Conservation (phyloP, 2,888 invertebrate genomes). For the Rhorus exstirpatorius region DNA sequence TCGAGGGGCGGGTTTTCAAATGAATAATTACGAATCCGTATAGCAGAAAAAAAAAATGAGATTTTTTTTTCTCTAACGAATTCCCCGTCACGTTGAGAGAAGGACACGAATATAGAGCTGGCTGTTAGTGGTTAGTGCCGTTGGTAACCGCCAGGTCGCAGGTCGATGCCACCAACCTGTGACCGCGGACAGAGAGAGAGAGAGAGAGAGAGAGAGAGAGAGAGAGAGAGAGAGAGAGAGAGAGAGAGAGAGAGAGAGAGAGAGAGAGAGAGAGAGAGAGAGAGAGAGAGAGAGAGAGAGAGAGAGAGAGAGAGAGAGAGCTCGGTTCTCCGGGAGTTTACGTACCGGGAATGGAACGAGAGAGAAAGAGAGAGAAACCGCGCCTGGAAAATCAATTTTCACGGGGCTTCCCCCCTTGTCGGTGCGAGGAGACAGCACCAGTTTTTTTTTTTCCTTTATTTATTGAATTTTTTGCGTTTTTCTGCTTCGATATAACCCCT, state of each 20-base stretch:
- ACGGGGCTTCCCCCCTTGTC: slow-evolving; percentile 69
- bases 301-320: slow-evolving; percentile 49
- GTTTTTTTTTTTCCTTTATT: too few relatives aligned
- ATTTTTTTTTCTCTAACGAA: slow-evolving; percentile 19
- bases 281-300: slow-evolving; percentile 50
- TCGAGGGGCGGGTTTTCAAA: background rate
- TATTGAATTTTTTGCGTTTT: slow-evolving; percentile 53
- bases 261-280: slow-evolving; percentile 33
- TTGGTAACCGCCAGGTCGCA: slow-evolving; percentile 72
- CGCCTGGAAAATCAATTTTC: slow-evolving; percentile 76
- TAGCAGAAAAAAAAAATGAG: slow-evolving; percentile 1
- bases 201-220: slow-evolving; percentile 66
- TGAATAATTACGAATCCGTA: slow-evolving; percentile 25
- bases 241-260: slow-evolving; percentile 42
- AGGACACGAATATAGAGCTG: slow-evolving; percentile 50
- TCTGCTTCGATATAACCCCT: slow-evolving; percentile 34
- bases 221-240: slow-evolving; percentile 44
- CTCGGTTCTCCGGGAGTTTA: slow-evolving; percentile 70
- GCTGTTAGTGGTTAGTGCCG: slow-evolving; percentile 63
- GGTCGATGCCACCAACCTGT: slow-evolving; percentile 74
- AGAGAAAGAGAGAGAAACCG: slow-evolving; percentile 69
- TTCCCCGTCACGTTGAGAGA: slow-evolving; percentile 14
- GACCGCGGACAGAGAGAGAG: slow-evolving; percentile 56
- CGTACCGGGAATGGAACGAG: slow-evolving; percentile 63
- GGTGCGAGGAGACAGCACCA: slow-evolving; percentile 47